Conservation (phyloP, 2,113 vertebrate species). For the Rhinogobius similis region DNA sequence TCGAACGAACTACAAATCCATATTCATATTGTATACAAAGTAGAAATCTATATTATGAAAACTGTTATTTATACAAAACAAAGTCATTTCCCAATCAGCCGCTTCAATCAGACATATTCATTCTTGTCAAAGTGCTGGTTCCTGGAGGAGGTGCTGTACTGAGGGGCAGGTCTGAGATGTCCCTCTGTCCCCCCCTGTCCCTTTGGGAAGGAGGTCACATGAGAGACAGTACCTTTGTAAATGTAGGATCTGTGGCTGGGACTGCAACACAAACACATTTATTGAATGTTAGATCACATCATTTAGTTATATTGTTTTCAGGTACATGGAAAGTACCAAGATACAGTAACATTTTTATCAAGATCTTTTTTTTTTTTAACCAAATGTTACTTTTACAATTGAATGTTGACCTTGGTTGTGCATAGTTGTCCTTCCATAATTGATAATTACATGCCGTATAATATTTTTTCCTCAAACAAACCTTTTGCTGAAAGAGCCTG, state of each 20-base stretch:
- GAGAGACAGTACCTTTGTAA: constrained; percentile 81
- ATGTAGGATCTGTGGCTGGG: constrained; percentile 66
- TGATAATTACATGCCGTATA: background rate
- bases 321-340: background rate
- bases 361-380: background rate
- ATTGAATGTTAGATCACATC: background rate
- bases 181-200: constrained; percentile 68
- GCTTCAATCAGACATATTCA: constrained; percentile 71
- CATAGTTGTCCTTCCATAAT: background rate
- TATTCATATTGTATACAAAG: background rate
- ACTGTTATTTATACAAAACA: background rate
- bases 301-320: background rate
- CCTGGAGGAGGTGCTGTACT: constrained; percentile 67
- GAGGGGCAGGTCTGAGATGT: constrained; percentile 63
- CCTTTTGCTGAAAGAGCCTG: constrained; percentile 65
- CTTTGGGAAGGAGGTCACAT: constrained; percentile 80
- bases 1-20: background rate
- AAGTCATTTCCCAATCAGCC: background rate
- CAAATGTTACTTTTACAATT: background rate
- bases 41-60: background rate
- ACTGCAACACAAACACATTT: constrained; percentile 30
- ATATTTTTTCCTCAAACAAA: constrained; percentile 29
- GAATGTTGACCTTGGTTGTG: background rate
- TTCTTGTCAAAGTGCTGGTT: constrained; percentile 79
- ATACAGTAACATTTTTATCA: background rate